These are phyloP conservation scores for Rhamphomyia laevipes DNA, from an alignment of 2,888 invertebrate genomes.

Conservation along the genomic window DNA sequence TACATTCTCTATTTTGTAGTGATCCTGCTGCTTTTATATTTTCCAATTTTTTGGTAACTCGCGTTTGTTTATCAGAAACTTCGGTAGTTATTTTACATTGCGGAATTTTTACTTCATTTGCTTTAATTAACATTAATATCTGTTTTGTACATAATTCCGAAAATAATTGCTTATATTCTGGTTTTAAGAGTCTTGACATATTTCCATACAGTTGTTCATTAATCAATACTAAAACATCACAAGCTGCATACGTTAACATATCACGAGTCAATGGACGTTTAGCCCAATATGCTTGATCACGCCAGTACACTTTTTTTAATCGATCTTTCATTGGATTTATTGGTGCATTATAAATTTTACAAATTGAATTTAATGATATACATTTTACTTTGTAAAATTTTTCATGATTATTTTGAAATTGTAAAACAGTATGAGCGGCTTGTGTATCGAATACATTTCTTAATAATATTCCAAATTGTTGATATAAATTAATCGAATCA, in stretches of 20 bases:
- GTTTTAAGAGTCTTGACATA: constrained; percentile 56
- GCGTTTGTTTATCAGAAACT: constrained; percentile 72
- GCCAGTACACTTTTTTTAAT: constrained; percentile 69
- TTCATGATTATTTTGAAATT: constrained; percentile 77
- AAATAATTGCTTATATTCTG: constrained; percentile 61
- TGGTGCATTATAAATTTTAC: constrained; percentile 78
- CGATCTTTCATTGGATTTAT: constrained; percentile 87
- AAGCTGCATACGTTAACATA: constrained; percentile 84
- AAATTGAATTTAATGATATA: constrained; percentile 80
- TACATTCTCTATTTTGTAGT: constrained; percentile 45
- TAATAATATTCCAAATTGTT: constrained; percentile 73
- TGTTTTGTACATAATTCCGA: constrained; percentile 82
- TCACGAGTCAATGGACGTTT: constrained; percentile 77
- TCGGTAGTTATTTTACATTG: constrained; percentile 86
- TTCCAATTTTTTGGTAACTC: constrained; percentile 84
- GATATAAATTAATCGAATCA: constrained; percentile 76
- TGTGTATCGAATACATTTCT: constrained; percentile 86
- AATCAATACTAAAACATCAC: constrained; percentile 76
- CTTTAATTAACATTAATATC: constrained; percentile 70
- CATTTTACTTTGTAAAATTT: constrained; percentile 93
- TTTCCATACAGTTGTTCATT: constrained; percentile 73
- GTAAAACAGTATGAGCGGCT: constrained; percentile 83
- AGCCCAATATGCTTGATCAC: constrained; percentile 83
- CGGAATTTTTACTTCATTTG: constrained; percentile 72
- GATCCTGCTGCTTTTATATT: constrained; percentile 68